Conservation (phyloP, 2,797 vertebrate species). For the Taeniopygia guttata region DNA sequence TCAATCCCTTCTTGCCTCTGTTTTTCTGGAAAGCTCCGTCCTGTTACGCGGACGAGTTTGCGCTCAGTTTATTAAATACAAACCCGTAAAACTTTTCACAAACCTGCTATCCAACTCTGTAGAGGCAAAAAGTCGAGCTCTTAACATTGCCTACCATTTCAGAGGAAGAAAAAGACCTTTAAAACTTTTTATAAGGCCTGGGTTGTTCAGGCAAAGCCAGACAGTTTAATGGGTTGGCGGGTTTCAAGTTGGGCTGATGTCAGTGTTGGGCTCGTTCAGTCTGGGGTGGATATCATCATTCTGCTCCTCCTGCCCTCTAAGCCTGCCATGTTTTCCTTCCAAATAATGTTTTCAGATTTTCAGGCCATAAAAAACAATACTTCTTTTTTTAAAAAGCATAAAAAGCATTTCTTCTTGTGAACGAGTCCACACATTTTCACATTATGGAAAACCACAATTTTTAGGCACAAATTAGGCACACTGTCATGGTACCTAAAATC, state of each 20-base stretch:
- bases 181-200: not conserved
- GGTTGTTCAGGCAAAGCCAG: not conserved
- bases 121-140: not conserved
- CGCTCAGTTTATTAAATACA: not conserved
- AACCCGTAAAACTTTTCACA: not conserved
- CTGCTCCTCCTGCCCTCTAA: not conserved
- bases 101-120: not conserved
- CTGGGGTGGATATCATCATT: too few species aligned
- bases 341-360: not conserved
- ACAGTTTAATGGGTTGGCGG: not conserved
- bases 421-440: not conserved
- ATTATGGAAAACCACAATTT: not conserved
- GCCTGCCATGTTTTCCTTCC: not conserved
- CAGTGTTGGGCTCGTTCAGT: rapidly evolving
- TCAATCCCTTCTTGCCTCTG: not conserved
- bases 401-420: not conserved
- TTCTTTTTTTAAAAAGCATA: too few species aligned
- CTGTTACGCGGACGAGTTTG: rapidly evolving
- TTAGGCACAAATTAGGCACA: not conserved
- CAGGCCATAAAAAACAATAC: not conserved
- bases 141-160: not conserved
- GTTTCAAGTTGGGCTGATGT: not conserved
- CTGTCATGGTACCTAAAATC: not conserved
- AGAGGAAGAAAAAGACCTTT: not conserved
- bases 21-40: not conserved